Conservation (phyloP, 53 echinoderm and acorn worm genomes). For the Echinometra lucunter region DNA sequence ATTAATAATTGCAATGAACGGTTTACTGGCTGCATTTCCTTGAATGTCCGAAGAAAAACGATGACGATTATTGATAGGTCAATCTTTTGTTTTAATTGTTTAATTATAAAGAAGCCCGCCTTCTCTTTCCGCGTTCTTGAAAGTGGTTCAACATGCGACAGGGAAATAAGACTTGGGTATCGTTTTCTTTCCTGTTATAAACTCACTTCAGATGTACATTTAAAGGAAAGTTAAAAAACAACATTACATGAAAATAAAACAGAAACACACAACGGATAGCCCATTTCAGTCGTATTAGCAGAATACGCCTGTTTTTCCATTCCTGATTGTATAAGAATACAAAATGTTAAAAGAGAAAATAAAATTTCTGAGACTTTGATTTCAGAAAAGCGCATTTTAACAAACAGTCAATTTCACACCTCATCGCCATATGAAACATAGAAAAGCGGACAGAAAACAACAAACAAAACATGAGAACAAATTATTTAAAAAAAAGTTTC, state of each 20-base stretch:
- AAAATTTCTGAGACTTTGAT: too few relatives aligned
- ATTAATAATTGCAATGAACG: background rate
- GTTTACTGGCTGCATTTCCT: background rate
- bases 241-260: too few relatives aligned
- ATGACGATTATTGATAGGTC: background rate
- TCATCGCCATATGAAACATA: background rate
- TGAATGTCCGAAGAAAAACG: background rate
- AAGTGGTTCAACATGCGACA: background rate
- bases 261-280: too few relatives aligned
- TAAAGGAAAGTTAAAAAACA: background rate
- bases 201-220: background rate
- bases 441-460: background rate
- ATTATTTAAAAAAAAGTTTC: background rate
- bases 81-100: conserved; percentile 40
- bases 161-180: background rate
- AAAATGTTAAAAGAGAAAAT: background rate
- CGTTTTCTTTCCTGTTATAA: background rate
- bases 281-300: too few relatives aligned
- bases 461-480: background rate
- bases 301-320: background rate
- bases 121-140: conserved; percentile 63
- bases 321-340: background rate
- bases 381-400: background rate
- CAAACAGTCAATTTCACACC: background rate
- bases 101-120: conserved; percentile 13